A percentile compares a stretch with the other conserved stretches of the same genome.
Evolutionary conservation across 1,140 invertebrate genomes (phyloP).

Genomic region (Solen grandis): DNA sequence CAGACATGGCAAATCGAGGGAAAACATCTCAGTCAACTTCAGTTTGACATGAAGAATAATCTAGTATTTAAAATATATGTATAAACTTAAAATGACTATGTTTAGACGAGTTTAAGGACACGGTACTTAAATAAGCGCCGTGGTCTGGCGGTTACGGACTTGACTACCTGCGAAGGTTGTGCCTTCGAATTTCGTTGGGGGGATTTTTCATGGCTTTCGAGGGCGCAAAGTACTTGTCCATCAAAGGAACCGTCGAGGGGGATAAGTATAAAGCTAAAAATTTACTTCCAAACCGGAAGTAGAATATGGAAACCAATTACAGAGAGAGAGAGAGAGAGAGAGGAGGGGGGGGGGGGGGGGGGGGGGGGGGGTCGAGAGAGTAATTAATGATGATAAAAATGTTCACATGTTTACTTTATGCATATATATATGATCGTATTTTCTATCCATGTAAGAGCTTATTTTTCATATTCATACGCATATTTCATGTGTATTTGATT

Average conservation of each 20-base stretch:
- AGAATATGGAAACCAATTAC: no score
- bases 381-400: not conserved
- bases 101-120: no score
- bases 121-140: not conserved
- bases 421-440: not conserved
- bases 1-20: no score
- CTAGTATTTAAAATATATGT: no score
- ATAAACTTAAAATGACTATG: no score
- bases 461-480: no score
- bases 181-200: not conserved
- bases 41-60: no score
- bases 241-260: no score
- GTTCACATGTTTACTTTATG: not conserved
- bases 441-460: not conserved
- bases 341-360: not conserved
- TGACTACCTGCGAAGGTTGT: not conserved
- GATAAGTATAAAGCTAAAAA: no score
- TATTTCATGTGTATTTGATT: not conserved
- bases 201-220: not conserved
- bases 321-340: not conserved
- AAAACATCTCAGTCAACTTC: no score
- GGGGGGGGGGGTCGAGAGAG: not conserved
- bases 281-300: no score
- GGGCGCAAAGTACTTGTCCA: not conserved
- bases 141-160: not conserved